These are phyloP conservation scores for Cerastis leucographa DNA, from an alignment of 2,888 invertebrate genomes.

Conservation along the genomic window DNA sequence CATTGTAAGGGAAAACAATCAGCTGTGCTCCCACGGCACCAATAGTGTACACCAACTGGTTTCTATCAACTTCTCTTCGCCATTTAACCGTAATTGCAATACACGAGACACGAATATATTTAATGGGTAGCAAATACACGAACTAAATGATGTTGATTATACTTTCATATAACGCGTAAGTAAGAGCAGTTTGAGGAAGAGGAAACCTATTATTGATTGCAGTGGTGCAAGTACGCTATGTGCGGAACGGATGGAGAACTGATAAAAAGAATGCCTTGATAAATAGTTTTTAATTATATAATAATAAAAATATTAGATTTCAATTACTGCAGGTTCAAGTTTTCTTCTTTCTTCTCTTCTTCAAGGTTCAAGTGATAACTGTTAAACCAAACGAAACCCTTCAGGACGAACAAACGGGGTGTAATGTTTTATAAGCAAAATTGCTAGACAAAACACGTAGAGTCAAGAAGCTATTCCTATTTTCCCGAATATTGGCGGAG, in stretches of 20 bases:
- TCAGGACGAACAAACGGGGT: not conserved
- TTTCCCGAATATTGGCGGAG: not conserved
- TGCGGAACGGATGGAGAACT: conserved; percentile 21
- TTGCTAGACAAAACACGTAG: not conserved
- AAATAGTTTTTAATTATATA: no score
- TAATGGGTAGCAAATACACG: conserved; percentile 46
- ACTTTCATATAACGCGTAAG: conserved; percentile 38
- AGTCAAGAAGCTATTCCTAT: not conserved
- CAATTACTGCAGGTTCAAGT: not conserved
- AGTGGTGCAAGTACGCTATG: conserved; percentile 21
- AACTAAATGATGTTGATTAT: conserved; percentile 37
- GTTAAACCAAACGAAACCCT: not conserved
- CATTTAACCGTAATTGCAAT: conserved; percentile 57
- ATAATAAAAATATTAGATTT: no score
- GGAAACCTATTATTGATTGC: conserved; percentile 44
- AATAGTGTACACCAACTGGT: conserved; percentile 62
- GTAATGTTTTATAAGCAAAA: not conserved
- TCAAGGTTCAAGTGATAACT: not conserved
- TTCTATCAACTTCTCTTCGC: conserved; percentile 51
- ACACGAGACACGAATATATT: conserved; percentile 43
- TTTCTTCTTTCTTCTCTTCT: no score
- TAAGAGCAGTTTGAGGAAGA: conserved; percentile 53
- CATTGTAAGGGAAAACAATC: conserved; percentile 69
- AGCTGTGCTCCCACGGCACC: conserved; percentile 75
- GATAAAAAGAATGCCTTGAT: conserved; percentile 1